A percentile compares a stretch with the other conserved stretches of the same genome.
Evolutionary conservation across 2,113 vertebrate genomes (phyloP).

Genomic region (Oreochromis spilurus): DNA sequence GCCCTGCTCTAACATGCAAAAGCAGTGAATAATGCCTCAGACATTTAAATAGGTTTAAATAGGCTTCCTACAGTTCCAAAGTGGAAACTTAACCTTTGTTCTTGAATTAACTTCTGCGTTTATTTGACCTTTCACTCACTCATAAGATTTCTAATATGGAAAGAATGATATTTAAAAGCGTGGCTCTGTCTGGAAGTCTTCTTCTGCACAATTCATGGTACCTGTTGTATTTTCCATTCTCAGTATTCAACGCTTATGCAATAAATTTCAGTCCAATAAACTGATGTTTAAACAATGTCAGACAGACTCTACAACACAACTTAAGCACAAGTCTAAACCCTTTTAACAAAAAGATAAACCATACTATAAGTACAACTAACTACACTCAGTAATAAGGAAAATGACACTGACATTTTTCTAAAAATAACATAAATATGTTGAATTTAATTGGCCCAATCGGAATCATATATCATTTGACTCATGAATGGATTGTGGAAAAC

Average conservation of each 20-base stretch:
- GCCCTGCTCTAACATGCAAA: neutral
- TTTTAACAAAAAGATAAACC: neutral
- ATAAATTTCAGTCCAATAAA: constrained; percentile 1
- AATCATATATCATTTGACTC: neutral
- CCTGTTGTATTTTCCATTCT: neutral
- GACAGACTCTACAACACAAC: neutral
- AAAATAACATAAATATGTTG: neutral
- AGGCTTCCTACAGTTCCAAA: neutral
- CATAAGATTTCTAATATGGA: neutral
- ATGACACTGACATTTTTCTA: neutral
- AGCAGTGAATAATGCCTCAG: neutral
- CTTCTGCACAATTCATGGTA: neutral
- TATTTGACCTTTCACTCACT: neutral
- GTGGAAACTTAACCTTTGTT: neutral
- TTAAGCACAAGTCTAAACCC: neutral
- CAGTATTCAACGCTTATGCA: neutral
- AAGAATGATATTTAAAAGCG: neutral
- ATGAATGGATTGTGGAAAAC: neutral
- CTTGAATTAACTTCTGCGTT: neutral
- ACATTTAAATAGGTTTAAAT: neutral
- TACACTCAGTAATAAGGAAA: neutral
- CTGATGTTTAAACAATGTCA: neutral
- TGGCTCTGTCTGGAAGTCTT: neutral
- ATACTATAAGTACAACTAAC: neutral
- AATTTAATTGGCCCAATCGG: neutral